Base-by-base conservation (phyloP, 2,888 invertebrate species). In the Agrochola lota region DNA sequence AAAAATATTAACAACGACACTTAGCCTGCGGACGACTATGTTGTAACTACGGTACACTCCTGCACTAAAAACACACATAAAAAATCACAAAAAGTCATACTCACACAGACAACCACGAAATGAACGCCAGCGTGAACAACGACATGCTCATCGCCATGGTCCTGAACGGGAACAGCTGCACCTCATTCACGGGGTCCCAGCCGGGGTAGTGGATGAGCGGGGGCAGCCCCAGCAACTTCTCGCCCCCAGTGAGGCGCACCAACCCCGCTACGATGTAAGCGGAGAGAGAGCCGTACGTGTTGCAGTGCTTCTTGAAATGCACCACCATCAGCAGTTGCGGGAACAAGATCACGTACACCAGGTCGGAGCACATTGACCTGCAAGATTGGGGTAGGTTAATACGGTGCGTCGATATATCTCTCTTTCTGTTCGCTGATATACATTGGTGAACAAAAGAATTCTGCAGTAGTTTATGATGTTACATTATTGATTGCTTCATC, bases 241-340 rank as follows among this genome's bases (percentile, higher is more conserved):
- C 99, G 0, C 99, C 96, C 0, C 99, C 99, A 0, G 98, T 97
- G 70, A 99, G 95, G 6, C 99, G 97, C 80, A 99, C 98, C 84
- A 98, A 93, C 91, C 98, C 97, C 0, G 99, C 99, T 85, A 99
- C 97, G 81, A 98, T 97, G 95, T 99, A 99, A 1, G 99, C 99
- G 1, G 98, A 97, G 73, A 99, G 97, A 63, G 99, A 99, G 57
- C 99, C 99, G 95, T 99, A 99, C 17, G 99, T 99, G 97, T 99
- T 99, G 97, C 99, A 99, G 94, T 98, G 97, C 86, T 98, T 97
- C 94, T 98, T 98, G 96, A 99, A 98, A 96, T 99, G 99, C 40
- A 99, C 99, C 89, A 99, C 99, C 98, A 99, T 99, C 90, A 99
- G 97, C 40, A 99, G 98, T 96, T 99, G 99, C 0, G 99, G 99